phyloP scores from a whole-genome alignment of 1,140 invertebrate species.

The Cotesia glomerata region DNA sequence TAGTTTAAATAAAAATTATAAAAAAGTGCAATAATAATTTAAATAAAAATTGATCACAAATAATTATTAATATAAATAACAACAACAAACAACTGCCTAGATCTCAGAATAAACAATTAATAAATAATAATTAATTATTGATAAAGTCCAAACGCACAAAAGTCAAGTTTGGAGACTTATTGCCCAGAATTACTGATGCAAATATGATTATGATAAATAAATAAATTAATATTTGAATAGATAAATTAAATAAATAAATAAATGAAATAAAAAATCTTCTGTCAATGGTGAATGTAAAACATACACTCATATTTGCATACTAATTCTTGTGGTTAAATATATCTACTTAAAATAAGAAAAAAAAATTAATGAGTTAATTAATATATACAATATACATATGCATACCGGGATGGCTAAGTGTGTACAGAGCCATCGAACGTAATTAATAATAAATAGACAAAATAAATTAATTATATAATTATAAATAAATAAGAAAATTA shows the following conservation, averaged over 20 bases:
- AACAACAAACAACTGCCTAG: slow-evolving; percentile 58
- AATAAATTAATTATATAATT: slow-evolving; percentile 2
- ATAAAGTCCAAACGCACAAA: slow-evolving; percentile 62
- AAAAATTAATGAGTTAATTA: slow-evolving; percentile 4
- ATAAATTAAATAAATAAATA: too few species aligned
- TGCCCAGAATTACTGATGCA: slow-evolving; percentile 29
- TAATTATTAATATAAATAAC: slow-evolving; percentile 44
- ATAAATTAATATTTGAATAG: neutral
- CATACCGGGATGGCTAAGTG: neutral
- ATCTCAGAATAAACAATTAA: slow-evolving; percentile 53
- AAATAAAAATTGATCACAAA: slow-evolving; percentile 32
- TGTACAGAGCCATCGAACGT: slow-evolving; percentile 7
- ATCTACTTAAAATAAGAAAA: slow-evolving; percentile 15
- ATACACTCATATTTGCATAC: slow-evolving; percentile 4
- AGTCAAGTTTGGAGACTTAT: slow-evolving; percentile 55
- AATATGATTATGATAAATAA: slow-evolving; percentile 1
- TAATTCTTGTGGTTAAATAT: slow-evolving; percentile 6
- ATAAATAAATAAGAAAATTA: slow-evolving; percentile 3
- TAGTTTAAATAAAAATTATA: slow-evolving; percentile 4
- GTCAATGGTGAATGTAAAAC: neutral
- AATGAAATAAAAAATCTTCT: neutral
- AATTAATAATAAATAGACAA: slow-evolving; percentile 7
- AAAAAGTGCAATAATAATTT: slow-evolving; percentile 4
- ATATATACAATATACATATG: slow-evolving; percentile 1
- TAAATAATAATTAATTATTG: slow-evolving; percentile 43